Base-by-base conservation (phyloP, 2,797 vertebrate species). In the Parauchenoglanis ngamensis region DNA sequence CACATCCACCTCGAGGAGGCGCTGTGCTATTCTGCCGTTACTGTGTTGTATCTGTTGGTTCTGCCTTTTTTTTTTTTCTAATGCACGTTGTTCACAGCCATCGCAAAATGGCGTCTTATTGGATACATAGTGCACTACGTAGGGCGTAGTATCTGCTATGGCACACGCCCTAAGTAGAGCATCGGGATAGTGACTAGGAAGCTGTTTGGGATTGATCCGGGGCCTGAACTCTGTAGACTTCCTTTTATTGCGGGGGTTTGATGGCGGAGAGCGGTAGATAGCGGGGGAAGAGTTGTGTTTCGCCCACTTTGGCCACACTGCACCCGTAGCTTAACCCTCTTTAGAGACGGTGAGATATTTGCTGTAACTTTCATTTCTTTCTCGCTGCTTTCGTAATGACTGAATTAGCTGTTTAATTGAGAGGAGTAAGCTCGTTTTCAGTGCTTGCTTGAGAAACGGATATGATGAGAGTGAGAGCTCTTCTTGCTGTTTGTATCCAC, bases 181-280 rank as follows among this genome's bases (percentile, higher is more conserved):
- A 0, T 8, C 23, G 17, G 68, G 23, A 84, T 84, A 84, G 83
- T 40, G 68, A 73, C 23, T 2, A 73, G 31, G n/a, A 25, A 72
- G 54, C 31, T n/a, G 54, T 73, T 72, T 84, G 54, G 83, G 68
- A 72, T 73, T 86, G 83, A 84, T 57, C 31, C 83, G 1, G 81
- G 65, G 79, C 59, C 79, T 75, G 84, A 61, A 81, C 73, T 83
- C 92, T 92, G 88, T 89, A 90, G 93, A 93, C 92, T 91, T 93
- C 94, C 94, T 88, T 90, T 90, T 85, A 75, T 87, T 83, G 93
- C 94, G 92, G 92, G 92, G 93, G 83, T 96, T 96, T 95, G 93
- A 96, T 96, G 96, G 95, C 95, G 95, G 83, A 73, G 28, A 96
- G 94, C 92, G 93, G 93, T 94, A 95, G 93, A 93, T 95, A 95